A percentile compares a stretch with the other conserved stretches of the same genome.
phyloP scores from a whole-genome alignment of 30 jellyfish, hydroid and myxozoan genomes.

The Turritopsis dohrnii region DNA sequence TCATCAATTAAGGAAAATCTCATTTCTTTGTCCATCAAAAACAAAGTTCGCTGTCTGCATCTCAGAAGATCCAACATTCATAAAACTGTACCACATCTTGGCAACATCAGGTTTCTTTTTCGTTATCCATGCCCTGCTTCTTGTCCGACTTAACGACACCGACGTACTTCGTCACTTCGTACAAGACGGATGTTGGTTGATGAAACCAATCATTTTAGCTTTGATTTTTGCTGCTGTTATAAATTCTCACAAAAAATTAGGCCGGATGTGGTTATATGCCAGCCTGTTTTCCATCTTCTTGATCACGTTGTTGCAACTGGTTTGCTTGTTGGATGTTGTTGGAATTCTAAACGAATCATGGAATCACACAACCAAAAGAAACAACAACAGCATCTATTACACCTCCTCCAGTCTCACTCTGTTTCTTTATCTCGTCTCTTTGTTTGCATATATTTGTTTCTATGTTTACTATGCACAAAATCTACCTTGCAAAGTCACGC shows the following conservation, averaged over 20 bases:
- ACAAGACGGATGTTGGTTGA: conserved; percentile 82
- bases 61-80: conserved; percentile 62
- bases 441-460: conserved; percentile 67
- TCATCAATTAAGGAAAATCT: conserved; percentile 26
- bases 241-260: conserved; percentile 38
- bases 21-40: conserved; percentile 45
- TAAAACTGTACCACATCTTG: conserved; percentile 49
- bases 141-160: conserved; percentile 14
- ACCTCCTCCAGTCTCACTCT: conserved; percentile 67
- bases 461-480: conserved; percentile 75
- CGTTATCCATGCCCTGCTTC: conserved; percentile 26
- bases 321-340: conserved; percentile 57
- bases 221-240: conserved; percentile 27
- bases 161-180: conserved; percentile 34
- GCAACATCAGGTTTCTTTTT: conserved; percentile 40
- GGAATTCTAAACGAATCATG: conserved; percentile 26
- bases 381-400: conserved; percentile 32
- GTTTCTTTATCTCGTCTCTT: conserved; percentile 48
- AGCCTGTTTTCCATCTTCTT: conserved; percentile 49
- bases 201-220: conserved; percentile 40
- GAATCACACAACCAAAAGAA: background rate
- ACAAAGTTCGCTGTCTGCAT: conserved; percentile 47
- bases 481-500: conserved; percentile 53
- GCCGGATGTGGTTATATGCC: conserved; percentile 60
- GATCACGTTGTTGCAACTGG: conserved; percentile 44